These are phyloP conservation scores for Sparidentex hasta DNA, from an alignment of 2,797 vertebrate species.

Conservation along the genomic window DNA sequence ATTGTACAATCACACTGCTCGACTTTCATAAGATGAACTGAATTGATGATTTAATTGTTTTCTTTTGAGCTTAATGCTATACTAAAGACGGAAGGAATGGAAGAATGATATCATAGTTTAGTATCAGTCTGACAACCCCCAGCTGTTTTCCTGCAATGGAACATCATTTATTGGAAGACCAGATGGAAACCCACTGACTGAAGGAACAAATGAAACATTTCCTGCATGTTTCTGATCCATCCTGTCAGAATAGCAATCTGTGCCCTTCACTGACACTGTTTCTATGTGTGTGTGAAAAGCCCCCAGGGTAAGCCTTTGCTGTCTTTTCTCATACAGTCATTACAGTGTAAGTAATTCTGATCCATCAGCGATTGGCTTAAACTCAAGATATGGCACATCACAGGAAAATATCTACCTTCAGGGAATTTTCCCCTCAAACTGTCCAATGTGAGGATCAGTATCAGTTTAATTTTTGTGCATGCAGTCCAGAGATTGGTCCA, in stretches of 20 bases:
- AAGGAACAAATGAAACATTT: constrained; percentile 60
- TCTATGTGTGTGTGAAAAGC: constrained; percentile 16
- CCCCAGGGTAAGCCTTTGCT: constrained; percentile 9
- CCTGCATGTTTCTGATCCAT: constrained; percentile 51
- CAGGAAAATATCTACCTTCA: not conserved
- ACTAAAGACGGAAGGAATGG: constrained; percentile 38
- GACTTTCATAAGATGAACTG: constrained; percentile 5
- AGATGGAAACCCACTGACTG: constrained; percentile 66
- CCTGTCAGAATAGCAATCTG: constrained; percentile 44
- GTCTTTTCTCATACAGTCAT: constrained; percentile 33
- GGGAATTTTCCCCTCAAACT: not conserved
- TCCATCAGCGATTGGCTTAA: constrained; percentile 13
- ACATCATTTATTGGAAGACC: constrained; percentile 62
- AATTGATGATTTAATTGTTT: not conserved
- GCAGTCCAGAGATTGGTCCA: not conserved
- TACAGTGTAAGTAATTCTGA: constrained; percentile 27
- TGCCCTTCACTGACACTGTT: constrained; percentile 38
- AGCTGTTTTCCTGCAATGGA: constrained; percentile 67
- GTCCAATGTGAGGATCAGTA: not conserved
- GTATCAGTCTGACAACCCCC: constrained; percentile 54
- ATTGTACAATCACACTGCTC: no score
- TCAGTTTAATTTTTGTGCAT: not conserved
- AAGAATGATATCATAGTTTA: constrained; percentile 42
- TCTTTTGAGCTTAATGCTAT: not conserved
- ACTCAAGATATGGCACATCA: not conserved